Evolutionary conservation across 2,888 invertebrate species (phyloP), one percentile per base, ranked within the genome.

Genomic region (Tolmerus cingulatus): DNA sequence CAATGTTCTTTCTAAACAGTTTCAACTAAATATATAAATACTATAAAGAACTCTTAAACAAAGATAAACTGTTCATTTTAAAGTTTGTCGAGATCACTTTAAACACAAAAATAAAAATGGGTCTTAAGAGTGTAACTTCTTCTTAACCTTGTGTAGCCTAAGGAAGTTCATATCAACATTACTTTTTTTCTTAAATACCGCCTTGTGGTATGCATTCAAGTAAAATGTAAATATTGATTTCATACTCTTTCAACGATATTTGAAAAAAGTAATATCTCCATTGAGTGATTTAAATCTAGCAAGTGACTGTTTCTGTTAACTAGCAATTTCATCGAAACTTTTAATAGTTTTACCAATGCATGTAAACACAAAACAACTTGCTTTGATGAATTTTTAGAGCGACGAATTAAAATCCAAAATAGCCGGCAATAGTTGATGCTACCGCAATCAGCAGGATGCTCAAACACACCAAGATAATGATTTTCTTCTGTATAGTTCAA

Each of bases 381-480:
- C 81, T 81, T 55, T 81, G 81, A 81, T 81, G 81, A 81, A 81
- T 81, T 81, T 81, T 55, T 51, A 81, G 51, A 51, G 55, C 55
- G 81, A 55, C 46, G 81, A 51, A 81, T 81, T 74, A 87, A 81
- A 95, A 92, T 91, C 95, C 95, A 91, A 95, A 93, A 92, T 95
- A 95, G 91, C 95, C 94, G 91, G 94, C 95, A 91, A 96, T 94
- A 91, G 95, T 95, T 90, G 95, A 94, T 90, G 94, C 94, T 90
- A 95, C 92, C 92, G 97, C 95, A 92, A 96, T 94, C 91, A 96
- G 95, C 92, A 97, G 95, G 92, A 97, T 95, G 92, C 96, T 95
- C 93, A 97, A 94, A 94, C 97, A 97, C 93, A 97, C 95, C 95
- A 97, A 95, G 93, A 97, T 97, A 96, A 97, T 97, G 92, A 97